These are phyloP conservation scores for Falco biarmicus DNA, from an alignment of 2,797 vertebrate genomes.

Conservation along the genomic window DNA sequence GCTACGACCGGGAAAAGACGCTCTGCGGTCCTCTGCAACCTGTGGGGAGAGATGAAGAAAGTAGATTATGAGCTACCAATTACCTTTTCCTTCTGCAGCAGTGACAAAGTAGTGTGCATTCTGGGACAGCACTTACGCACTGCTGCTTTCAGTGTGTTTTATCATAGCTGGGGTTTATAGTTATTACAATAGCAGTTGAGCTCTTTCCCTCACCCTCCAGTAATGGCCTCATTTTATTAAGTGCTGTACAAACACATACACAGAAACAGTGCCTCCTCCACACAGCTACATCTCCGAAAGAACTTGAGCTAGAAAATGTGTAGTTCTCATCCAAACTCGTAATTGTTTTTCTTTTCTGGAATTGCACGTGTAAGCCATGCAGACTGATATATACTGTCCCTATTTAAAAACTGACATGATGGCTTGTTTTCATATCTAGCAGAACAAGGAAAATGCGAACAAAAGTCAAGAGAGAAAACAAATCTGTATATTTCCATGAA, in stretches of 20 bases:
- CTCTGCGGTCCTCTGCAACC: neutral
- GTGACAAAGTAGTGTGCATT: neutral
- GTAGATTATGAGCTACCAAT: neutral
- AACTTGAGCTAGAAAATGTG: constrained; percentile 19
- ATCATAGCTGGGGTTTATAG: neutral
- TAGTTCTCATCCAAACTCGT: neutral
- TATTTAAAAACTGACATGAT: constrained; percentile 27
- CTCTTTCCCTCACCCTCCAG: neutral
- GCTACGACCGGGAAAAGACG: neutral
- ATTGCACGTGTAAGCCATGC: neutral
- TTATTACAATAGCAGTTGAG: neutral
- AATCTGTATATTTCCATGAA: constrained; percentile 63
- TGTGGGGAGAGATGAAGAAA: neutral
- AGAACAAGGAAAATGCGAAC: constrained; percentile 20
- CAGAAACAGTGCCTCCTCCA: constrained; percentile 5
- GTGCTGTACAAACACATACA: neutral
- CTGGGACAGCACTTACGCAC: neutral
- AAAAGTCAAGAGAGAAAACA: constrained; percentile 66
- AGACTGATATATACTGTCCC: neutral
- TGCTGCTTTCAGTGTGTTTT: neutral
- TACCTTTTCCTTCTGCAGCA: neutral
- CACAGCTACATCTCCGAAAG: neutral
- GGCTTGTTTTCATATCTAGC: constrained; percentile 39
- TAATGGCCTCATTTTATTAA: constrained; percentile 23
- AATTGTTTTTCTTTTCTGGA: constrained; percentile 35